phyloP scores from a whole-genome alignment of 2,113 vertebrate species.

The Leucopsar rothschildi region DNA sequence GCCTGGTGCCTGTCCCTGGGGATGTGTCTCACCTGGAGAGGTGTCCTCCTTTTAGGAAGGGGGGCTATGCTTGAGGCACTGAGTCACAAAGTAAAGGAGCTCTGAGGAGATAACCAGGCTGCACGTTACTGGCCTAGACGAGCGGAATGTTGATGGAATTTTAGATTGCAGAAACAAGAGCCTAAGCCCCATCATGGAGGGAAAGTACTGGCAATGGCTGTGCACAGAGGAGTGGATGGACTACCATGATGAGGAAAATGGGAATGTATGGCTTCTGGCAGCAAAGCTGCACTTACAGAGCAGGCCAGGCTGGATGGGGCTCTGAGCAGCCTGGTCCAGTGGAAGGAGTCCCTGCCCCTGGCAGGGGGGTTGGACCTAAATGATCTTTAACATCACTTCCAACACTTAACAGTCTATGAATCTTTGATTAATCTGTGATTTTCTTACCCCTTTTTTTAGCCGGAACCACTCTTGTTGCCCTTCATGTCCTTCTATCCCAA shows the following conservation, averaged over 20 bases:
- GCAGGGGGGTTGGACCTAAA: not conserved
- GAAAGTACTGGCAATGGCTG: not conserved
- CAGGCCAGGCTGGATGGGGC: not conserved
- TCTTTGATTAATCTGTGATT: not conserved
- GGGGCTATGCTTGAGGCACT: not conserved
- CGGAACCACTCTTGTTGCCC: not conserved
- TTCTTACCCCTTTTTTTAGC: not conserved
- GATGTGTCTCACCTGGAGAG: not conserved
- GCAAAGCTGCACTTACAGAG: not conserved
- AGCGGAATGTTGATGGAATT: not conserved
- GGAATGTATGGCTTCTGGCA: not conserved
- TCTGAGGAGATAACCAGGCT: not conserved
- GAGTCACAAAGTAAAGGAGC: not conserved
- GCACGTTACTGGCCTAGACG: not conserved
- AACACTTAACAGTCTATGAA: not conserved
- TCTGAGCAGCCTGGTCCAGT: not conserved
- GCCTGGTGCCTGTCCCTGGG: not conserved
- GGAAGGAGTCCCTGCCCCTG: not conserved
- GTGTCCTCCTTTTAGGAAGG: not conserved
- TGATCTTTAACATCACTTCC: accelerated
- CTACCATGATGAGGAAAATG: not conserved
- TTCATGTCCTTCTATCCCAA: not conserved
- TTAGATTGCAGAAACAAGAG: not conserved
- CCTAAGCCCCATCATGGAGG: accelerated
- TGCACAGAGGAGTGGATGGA: not conserved